Evolutionary conservation across 2,797 vertebrate genomes (phyloP).

Genomic region (Notolepis coatsorum): DNA sequence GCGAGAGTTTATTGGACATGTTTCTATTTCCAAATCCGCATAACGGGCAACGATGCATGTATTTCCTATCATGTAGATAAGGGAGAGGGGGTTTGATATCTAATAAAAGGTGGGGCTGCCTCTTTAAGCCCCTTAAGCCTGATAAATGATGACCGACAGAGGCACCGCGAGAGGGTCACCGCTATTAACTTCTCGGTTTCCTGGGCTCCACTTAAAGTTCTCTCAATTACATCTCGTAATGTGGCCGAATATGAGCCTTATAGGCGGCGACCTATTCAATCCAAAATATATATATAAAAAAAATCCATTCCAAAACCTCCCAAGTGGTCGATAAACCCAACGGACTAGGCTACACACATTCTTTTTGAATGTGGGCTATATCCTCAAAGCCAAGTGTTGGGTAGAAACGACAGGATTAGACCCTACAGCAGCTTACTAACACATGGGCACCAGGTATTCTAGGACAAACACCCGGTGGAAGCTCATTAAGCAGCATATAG

Average conservation of each 20-base stretch:
- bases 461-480: slow-evolving; percentile 72
- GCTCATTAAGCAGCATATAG: slow-evolving; percentile 76
- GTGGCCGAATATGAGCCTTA: slow-evolving; percentile 67
- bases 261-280: slow-evolving; percentile 53
- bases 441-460: slow-evolving; percentile 73
- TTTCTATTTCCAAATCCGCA: slow-evolving; percentile 81
- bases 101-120: slow-evolving; percentile 81
- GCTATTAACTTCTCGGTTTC: slow-evolving; percentile 83
- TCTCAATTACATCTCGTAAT: slow-evolving; percentile 81
- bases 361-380: neutral
- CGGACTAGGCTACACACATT: neutral
- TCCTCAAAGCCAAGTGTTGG: slow-evolving; percentile 49
- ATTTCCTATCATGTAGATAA: slow-evolving; percentile 80
- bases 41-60: slow-evolving; percentile 78
- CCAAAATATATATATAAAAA: slow-evolving; percentile 29
- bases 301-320: slow-evolving; percentile 34
- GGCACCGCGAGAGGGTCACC: slow-evolving; percentile 82
- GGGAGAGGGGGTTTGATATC: slow-evolving; percentile 74
- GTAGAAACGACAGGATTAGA: slow-evolving; percentile 57
- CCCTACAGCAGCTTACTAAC: slow-evolving; percentile 52
- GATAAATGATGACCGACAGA: slow-evolving; percentile 86
- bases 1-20: slow-evolving; percentile 77
- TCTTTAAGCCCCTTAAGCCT: slow-evolving; percentile 84
- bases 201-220: slow-evolving; percentile 81
- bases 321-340: slow-evolving; percentile 16